Percentiles rank a stretch among this genome's conserved stretches.
phyloP scores from a whole-genome alignment of 2,888 invertebrate genomes.

The Drosophila ustulata region DNA sequence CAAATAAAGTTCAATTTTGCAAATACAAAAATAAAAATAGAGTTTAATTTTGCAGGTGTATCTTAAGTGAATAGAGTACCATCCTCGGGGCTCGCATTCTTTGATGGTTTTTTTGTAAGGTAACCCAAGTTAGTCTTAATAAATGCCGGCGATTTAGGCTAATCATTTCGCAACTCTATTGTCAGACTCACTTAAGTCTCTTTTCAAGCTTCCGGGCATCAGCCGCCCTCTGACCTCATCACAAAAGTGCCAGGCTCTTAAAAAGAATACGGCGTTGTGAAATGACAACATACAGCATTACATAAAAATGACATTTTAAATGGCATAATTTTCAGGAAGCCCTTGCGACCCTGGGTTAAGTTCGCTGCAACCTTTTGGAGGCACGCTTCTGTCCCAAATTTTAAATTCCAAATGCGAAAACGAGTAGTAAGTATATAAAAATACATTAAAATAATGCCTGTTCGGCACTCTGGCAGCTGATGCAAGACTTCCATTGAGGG shows the following conservation, averaged over 20 bases:
- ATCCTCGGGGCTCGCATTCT: not conserved
- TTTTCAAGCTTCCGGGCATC: not conserved
- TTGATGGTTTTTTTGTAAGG: slow-evolving; percentile 24
- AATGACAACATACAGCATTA: slow-evolving; percentile 5
- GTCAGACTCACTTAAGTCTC: slow-evolving; percentile 33
- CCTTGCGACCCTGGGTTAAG: slow-evolving; percentile 53
- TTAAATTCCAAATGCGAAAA: slow-evolving; percentile 16
- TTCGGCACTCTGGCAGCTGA: slow-evolving; percentile 77
- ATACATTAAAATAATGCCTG: slow-evolving; percentile 83
- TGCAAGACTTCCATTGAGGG: slow-evolving; percentile 52
- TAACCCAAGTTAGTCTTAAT: slow-evolving; percentile 62
- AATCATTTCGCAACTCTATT: slow-evolving; percentile 82
- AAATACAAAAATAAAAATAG: no score
- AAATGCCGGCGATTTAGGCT: slow-evolving; percentile 79
- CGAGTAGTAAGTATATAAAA: slow-evolving; percentile 61
- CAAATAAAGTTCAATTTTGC: not conserved
- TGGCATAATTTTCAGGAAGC: slow-evolving; percentile 63
- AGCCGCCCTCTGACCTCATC: slow-evolving; percentile 29
- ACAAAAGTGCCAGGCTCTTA: slow-evolving; percentile 31
- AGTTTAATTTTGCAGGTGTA: not conserved
- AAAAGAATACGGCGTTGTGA: slow-evolving; percentile 31
- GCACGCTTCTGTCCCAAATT: slow-evolving; percentile 26
- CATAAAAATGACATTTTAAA: slow-evolving; percentile 79
- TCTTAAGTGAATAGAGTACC: not conserved
- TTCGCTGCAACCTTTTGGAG: slow-evolving; percentile 53